These are phyloP conservation scores for Morbakka virulenta DNA, from an alignment of 30 jellyfish, hydroid and myxozoan genomes.

Conservation along the genomic window DNA sequence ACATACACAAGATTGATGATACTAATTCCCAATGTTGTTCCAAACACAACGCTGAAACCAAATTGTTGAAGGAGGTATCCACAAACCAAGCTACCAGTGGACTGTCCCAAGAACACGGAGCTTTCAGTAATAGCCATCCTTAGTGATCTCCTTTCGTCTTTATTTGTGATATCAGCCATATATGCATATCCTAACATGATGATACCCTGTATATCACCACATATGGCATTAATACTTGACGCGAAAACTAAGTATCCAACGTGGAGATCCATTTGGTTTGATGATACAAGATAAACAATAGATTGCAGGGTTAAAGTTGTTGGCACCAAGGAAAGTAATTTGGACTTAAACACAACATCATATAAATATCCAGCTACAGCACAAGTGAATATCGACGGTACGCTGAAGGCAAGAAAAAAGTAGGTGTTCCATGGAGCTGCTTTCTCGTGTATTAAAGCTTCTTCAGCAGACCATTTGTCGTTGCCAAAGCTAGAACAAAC, in stretches of 20 bases:
- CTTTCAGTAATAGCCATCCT: slow-evolving; percentile 52
- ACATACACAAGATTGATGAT: slow-evolving; percentile 23
- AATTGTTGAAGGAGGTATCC: slow-evolving; percentile 25
- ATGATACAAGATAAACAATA: slow-evolving; percentile 11
- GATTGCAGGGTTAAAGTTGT: slow-evolving; percentile 14
- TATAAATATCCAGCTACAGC: slow-evolving; percentile 46
- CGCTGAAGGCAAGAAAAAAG: background rate
- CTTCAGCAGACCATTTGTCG: background rate
- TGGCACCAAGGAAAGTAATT: slow-evolving; percentile 15
- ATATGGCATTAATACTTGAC: slow-evolving; percentile 15
- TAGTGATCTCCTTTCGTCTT: slow-evolving; percentile 20
- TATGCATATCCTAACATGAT: slow-evolving; percentile 49
- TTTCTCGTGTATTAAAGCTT: slow-evolving; percentile 2
- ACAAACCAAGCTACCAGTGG: slow-evolving; percentile 28
- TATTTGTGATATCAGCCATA: slow-evolving; percentile 50
- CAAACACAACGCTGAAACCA: slow-evolving; percentile 38
- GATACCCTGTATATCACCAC: slow-evolving; percentile 49
- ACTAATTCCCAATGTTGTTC: background rate
- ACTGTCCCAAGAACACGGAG: slow-evolving; percentile 23
- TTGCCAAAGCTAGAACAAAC: slow-evolving; percentile 18
- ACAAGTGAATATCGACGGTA: slow-evolving; percentile 37
- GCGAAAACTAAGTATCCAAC: slow-evolving; percentile 31
- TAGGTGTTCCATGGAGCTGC: slow-evolving; percentile 52
- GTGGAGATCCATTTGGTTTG: background rate
- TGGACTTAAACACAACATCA: slow-evolving; percentile 16